Evolutionary conservation across 2,888 invertebrate species (phyloP).

Genomic region (Aphidius colemani): DNA sequence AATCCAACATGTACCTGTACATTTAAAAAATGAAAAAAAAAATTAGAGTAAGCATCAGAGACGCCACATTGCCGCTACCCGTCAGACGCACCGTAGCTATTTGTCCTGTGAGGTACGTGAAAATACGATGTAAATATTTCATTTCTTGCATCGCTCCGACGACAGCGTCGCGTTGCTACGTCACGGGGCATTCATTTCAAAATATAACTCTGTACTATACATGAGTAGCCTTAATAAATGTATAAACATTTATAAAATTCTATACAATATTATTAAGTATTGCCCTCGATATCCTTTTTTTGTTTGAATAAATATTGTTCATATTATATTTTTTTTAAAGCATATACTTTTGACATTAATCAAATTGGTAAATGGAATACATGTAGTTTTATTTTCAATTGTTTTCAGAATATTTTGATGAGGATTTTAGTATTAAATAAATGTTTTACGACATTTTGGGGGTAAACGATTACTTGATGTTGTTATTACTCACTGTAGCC

Average conservation of each 20-base stretch:
- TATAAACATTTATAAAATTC: slow-evolving; percentile 53
- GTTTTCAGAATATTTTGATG: no score
- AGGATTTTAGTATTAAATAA: no score
- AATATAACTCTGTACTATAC: slow-evolving; percentile 43
- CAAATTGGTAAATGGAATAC: no score
- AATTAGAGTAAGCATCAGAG: slow-evolving; percentile 5
- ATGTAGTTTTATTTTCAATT: no score
- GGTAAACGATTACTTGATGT: no score
- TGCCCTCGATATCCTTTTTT: slow-evolving; percentile 12
- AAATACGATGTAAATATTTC: slow-evolving; percentile 60
- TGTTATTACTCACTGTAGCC: no score
- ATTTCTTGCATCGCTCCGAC: slow-evolving; percentile 58
- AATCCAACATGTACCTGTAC: no score
- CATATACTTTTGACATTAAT: no score
- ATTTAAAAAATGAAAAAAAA: no score
- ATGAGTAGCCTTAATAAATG: slow-evolving; percentile 58
- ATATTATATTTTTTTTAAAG: no score
- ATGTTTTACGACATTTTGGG: no score
- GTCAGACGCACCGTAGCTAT: slow-evolving; percentile 58
- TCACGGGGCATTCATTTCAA: slow-evolving; percentile 56
- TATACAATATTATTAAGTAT: slow-evolving; percentile 28
- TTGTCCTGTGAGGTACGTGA: slow-evolving; percentile 53
- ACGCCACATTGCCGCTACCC: slow-evolving; percentile 42
- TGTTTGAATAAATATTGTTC: background rate
- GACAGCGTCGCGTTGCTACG: slow-evolving; percentile 58